Evolutionary conservation across 2,888 invertebrate species (phyloP).

Genomic region (Melangyna quadrimaculata): DNA sequence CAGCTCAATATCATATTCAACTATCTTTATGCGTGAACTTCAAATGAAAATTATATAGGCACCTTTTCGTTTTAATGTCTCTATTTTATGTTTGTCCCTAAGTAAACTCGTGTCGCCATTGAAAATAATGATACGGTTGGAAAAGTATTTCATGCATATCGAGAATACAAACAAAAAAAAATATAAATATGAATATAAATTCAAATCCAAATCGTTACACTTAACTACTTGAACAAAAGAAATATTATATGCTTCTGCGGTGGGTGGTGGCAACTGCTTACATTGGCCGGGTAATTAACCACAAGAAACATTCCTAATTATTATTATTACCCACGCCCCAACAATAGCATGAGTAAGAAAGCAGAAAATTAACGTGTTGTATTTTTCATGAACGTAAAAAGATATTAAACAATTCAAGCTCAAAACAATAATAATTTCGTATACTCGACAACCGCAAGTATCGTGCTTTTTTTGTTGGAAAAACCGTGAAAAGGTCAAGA

Average conservation of each 20-base stretch:
- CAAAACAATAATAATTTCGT: neutral
- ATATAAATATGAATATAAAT: neutral
- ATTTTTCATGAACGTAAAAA: neutral
- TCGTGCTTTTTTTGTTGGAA: neutral
- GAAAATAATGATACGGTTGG: neutral
- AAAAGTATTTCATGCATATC: neutral
- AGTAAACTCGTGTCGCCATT: neutral
- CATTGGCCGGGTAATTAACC: neutral
- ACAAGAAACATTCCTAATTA: neutral
- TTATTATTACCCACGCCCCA: neutral
- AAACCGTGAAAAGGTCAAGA: neutral
- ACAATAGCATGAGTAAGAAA: neutral
- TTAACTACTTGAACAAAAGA: neutral
- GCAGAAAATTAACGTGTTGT: neutral
- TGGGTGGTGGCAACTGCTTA: neutral
- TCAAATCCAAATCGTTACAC: neutral
- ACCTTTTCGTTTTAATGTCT: neutral
- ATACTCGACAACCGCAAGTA: neutral
- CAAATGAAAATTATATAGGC: neutral
- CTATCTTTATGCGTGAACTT: neutral
- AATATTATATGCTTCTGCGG: neutral
- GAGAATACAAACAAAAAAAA: neutral
- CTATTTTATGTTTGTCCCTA: neutral
- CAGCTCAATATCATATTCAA: too few relatives aligned
- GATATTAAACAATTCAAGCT: neutral